Percentiles rank a stretch among this genome's conserved stretches.
Conservation (phyloP, 2,888 invertebrate genomes). For the Rapana venosa region DNA sequence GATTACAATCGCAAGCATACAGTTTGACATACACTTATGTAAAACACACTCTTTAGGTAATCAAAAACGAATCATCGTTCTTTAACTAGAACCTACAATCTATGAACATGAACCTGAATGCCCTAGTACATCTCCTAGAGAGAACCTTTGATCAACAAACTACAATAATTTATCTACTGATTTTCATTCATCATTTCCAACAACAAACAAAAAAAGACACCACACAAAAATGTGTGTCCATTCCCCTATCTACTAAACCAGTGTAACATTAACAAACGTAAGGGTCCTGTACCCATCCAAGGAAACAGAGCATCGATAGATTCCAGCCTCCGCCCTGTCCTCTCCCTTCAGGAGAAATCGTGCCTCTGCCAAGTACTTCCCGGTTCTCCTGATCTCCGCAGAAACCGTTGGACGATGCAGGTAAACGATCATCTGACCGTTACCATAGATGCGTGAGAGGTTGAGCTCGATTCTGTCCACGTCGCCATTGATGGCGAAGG, state of each 20-base stretch:
- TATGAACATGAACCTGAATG: too few relatives aligned
- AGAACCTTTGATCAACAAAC: too few relatives aligned
- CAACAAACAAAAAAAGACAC: too few relatives aligned
- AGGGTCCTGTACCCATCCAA: neutral
- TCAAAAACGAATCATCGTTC: too few relatives aligned
- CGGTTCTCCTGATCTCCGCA: neutral
- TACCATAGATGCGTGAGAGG: neutral
- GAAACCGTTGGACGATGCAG: neutral
- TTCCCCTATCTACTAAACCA: neutral
- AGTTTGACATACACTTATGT: too few relatives aligned
- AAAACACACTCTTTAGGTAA: too few relatives aligned
- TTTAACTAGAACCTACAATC: too few relatives aligned
- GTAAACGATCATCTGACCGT: neutral
- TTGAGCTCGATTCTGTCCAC: neutral
- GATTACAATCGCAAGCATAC: too few relatives aligned
- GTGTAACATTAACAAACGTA: neutral
- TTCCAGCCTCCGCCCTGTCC: neutral
- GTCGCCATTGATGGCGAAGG: neutral
- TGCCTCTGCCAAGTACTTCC: neutral
- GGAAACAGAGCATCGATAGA: neutral
- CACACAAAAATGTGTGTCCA: neutral
- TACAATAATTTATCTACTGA: too few relatives aligned
- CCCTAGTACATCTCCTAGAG: too few relatives aligned
- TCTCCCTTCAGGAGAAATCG: neutral
- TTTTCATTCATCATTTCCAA: too few relatives aligned